Base-by-base conservation (phyloP, 2,888 invertebrate genomes). In the Prosopocoilus inquinatus region DNA sequence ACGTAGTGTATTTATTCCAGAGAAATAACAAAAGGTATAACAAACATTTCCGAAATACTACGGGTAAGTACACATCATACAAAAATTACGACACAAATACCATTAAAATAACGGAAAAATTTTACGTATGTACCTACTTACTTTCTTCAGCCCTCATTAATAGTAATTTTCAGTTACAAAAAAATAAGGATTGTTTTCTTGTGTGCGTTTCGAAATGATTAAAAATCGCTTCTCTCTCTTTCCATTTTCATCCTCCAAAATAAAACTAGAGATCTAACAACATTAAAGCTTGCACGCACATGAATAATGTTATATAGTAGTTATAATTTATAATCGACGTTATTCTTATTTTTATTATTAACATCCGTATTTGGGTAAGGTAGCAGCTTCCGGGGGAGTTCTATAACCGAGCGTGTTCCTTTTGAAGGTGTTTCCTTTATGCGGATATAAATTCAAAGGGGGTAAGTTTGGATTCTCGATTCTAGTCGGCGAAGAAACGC, bases 391-490 rank as follows among this genome's bases (percentile, higher is more conserved):
- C 20, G 20, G 20, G 13, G 63, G 58, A 41, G 62, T 65, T 47
- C 66, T 60, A 46, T 64, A 65, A 28, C 64, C 45, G 38, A 58
- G 46, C 28, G 59, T 63, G 36, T 64, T 65, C 59, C 63, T 63
- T 50, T 61, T 66, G 50, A 66, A 60, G 5, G 68, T 68, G 44
- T 64, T 64, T 38, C 64, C 62, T 46, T 63, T 61, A 36, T 65
- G 66, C 15, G 67, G 67, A 53, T 68, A 67, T 9, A 89, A 81
- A 71, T 91, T 91, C 43, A 92, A 75, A 1, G 91, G 90, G 7
- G 91, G 90, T 54, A 90, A 74, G 70, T 91, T 91, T 0, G 91
- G 90, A 67, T 91, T 85, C 69, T 91, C 91, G 66, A 91, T 90
- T 64, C 89, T 82, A 1, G 90, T 90, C 0, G 91, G 91, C 0